Evolutionary conservation across 1,140 invertebrate species (phyloP).

Genomic region (Brachionus rubens): DNA sequence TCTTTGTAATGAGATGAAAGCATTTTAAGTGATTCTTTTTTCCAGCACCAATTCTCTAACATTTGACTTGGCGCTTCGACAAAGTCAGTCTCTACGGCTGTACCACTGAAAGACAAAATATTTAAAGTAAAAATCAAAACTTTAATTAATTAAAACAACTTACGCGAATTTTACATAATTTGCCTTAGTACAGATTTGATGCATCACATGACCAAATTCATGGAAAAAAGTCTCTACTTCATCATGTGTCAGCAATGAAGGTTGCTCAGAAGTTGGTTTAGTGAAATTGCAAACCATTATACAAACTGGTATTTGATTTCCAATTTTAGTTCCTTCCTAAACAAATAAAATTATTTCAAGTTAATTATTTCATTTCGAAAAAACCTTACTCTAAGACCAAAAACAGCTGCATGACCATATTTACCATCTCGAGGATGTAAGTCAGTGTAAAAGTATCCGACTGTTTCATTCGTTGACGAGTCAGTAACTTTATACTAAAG

Average conservation of each 20-base stretch:
- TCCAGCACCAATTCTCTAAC: conserved; percentile 66
- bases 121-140: not conserved
- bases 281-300: conserved; percentile 66
- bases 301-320: conserved; percentile 60
- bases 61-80: conserved; percentile 66
- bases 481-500: conserved; percentile 62
- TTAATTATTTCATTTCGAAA: too few relatives aligned
- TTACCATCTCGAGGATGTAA: conserved; percentile 64
- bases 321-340: conserved; percentile 39
- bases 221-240: conserved; percentile 66
- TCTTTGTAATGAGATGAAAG: conserved; percentile 64
- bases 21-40: conserved; percentile 60
- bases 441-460: conserved; percentile 65
- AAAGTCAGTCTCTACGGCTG: conserved; percentile 64
- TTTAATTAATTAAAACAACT: conserved; percentile 12
- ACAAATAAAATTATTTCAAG: not conserved
- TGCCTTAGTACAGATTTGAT: conserved; percentile 62
- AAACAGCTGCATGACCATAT: conserved; percentile 63
- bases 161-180: conserved; percentile 61
- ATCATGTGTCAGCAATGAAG: conserved; percentile 63
- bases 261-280: conserved; percentile 62
- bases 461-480: conserved; percentile 52
- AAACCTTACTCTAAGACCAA: conserved; percentile 58
- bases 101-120: conserved; percentile 55
- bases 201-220: conserved; percentile 66